phyloP scores from a whole-genome alignment of 1,140 invertebrate species.

The Muscidifurax raptorellus region DNA sequence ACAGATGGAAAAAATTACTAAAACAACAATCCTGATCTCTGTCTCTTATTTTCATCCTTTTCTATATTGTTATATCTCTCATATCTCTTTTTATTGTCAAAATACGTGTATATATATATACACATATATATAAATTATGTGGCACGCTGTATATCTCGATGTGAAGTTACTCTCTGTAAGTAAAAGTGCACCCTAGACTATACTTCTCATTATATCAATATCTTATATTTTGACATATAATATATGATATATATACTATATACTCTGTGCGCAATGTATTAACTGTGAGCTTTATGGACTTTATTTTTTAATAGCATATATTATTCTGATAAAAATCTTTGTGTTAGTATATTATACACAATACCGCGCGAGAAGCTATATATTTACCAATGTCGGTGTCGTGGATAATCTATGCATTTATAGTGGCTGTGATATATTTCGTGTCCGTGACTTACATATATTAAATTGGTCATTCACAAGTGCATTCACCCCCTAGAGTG shows the following conservation, averaged over 20 bases:
- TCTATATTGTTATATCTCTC: neutral
- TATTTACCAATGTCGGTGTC: neutral
- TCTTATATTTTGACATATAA: neutral
- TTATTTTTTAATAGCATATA: neutral
- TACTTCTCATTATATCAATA: neutral
- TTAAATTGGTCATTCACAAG: constrained; percentile 45
- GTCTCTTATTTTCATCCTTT: neutral
- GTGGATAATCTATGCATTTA: neutral
- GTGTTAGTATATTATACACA: neutral
- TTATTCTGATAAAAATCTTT: neutral
- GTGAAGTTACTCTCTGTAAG: constrained; percentile 26
- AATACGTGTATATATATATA: constrained; percentile 3
- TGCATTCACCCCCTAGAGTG: constrained; percentile 40
- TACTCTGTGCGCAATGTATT: constrained; percentile 1
- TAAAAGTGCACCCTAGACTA: constrained; percentile 21
- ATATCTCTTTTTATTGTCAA: neutral
- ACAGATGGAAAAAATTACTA: neutral
- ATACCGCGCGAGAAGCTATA: neutral
- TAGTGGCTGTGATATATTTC: neutral
- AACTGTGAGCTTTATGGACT: neutral
- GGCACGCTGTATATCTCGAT: constrained; percentile 28
- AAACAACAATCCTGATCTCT: neutral
- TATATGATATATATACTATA: neutral
- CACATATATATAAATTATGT: constrained; percentile 6
- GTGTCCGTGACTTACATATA: constrained; percentile 4